These are phyloP conservation scores for Sus scrofa DNA, from an alignment of 2,113 vertebrate species.

Conservation along the genomic window T2T-Sscrofa CM000819.6:40177001-40177500, in stretches of 20 bases:
- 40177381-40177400: background rate
- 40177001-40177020: constrained; percentile 30
- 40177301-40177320: constrained; percentile 40
- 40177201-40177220: background rate
- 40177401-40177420: constrained; percentile 30
- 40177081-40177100: background rate
- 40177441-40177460: background rate
- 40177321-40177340: constrained; percentile 28
- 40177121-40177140: background rate
- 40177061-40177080: constrained; percentile 21
- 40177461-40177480: background rate
- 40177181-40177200: background rate
- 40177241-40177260: constrained; percentile 19
- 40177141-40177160: background rate
- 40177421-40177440: background rate
- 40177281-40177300: constrained; percentile 15
- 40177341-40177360: background rate
- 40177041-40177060: background rate
- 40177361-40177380: constrained; percentile 15
- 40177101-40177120: background rate
- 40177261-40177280: background rate
- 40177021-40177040: background rate
- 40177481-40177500: background rate
- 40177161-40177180: background rate
- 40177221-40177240: background rate